Percentiles rank a stretch among this genome's conserved stretches.
phyloP scores from a whole-genome alignment of 2,797 vertebrate species.

The Valencia hispanica region DNA sequence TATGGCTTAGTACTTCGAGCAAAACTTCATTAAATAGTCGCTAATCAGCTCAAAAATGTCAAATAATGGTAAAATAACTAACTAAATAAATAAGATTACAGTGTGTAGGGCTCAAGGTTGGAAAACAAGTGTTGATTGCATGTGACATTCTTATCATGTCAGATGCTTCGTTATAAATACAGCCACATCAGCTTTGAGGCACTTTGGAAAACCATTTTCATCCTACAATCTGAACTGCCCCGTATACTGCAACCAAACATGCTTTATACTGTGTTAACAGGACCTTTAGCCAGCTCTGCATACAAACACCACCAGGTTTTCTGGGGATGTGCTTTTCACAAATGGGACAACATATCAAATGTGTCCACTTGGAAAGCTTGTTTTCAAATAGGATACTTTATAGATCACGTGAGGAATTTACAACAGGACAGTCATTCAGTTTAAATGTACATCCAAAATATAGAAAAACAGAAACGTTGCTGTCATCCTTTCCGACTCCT shows the following conservation, averaged over 20 bases:
- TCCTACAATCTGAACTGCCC: not conserved
- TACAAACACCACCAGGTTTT: not conserved
- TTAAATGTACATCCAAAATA: not conserved
- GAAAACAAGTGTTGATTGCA: not conserved
- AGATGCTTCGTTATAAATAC: not conserved
- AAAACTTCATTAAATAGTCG: not conserved
- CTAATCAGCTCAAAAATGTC: not conserved
- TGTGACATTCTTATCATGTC: not conserved
- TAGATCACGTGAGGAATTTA: not conserved
- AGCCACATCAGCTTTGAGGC: not conserved
- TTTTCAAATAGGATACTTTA: not conserved
- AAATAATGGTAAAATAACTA: not conserved
- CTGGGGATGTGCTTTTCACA: constrained; percentile 4
- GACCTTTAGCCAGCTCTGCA: not conserved
- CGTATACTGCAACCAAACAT: not conserved
- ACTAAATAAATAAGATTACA: not conserved
- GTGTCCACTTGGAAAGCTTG: not conserved
- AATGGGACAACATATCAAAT: not conserved
- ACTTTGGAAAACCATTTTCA: not conserved
- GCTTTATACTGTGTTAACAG: not conserved
- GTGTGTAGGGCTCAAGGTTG: not conserved
- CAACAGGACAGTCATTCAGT: not conserved
- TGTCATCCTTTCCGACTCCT: not conserved
- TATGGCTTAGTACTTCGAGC: not conserved
- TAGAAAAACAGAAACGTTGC: not conserved